Evolutionary conservation across 2,113 vertebrate species (phyloP).

Genomic region (Podiceps cristatus): DNA sequence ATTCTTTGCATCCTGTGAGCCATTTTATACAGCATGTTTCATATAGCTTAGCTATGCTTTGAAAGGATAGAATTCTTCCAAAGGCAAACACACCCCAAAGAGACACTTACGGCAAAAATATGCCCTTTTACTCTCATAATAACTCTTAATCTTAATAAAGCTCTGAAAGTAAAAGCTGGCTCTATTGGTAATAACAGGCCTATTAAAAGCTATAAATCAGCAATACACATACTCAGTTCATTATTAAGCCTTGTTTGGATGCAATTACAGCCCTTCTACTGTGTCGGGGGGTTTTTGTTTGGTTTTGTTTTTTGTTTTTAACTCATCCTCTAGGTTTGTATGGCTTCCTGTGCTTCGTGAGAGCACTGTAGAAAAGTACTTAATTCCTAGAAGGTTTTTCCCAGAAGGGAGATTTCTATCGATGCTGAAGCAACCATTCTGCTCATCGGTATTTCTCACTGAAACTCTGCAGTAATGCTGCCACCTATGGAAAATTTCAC

Average conservation of each 20-base stretch:
- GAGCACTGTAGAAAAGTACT: neutral
- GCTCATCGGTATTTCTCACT: neutral
- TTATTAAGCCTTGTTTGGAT: neutral
- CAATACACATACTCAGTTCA: neutral
- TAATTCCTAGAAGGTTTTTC: neutral
- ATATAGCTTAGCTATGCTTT: neutral
- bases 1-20: neutral
- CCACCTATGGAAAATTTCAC: slow-evolving; percentile 49
- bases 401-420: neutral
- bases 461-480: slow-evolving; percentile 56
- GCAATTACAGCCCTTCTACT: neutral
- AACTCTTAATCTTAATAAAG: neutral
- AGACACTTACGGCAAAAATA: neutral
- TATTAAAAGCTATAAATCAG: neutral
- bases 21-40: neutral
- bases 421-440: neutral
- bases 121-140: neutral
- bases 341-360: neutral
- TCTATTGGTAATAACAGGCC: neutral
- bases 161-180: neutral
- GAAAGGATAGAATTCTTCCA: neutral
- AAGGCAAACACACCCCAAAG: neutral
- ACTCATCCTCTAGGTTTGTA: neutral
- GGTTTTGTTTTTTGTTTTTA: neutral
- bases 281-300: neutral